These are phyloP conservation scores for Ernsta delagoae DNA, from an alignment of 2,888 invertebrate species.

Conservation along the genomic window DNA sequence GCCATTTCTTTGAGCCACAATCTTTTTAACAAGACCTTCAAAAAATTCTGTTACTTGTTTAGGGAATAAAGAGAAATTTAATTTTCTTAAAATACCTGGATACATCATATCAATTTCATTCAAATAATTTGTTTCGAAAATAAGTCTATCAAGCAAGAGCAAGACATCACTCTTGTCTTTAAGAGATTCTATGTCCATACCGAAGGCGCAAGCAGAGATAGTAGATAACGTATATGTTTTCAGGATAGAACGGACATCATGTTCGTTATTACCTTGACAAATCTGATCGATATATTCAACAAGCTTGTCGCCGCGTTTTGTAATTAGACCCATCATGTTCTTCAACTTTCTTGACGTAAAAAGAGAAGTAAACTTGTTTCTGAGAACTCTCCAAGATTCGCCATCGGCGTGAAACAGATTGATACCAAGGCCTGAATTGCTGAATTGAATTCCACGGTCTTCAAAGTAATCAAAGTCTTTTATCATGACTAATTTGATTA, in stretches of 20 bases:
- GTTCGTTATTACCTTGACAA: slow-evolving; percentile 44
- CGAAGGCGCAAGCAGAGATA: slow-evolving; percentile 52
- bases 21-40: slow-evolving; percentile 46
- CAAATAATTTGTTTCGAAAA: slow-evolving; percentile 21
- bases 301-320: slow-evolving; percentile 53
- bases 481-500: slow-evolving; percentile 60
- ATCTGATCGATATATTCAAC: slow-evolving; percentile 46
- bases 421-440: slow-evolving; percentile 54
- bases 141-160: slow-evolving; percentile 17
- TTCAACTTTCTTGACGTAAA: slow-evolving; percentile 66
- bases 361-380: slow-evolving; percentile 58
- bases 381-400: slow-evolving; percentile 57
- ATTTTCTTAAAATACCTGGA: slow-evolving; percentile 53
- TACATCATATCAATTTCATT: slow-evolving; percentile 51
- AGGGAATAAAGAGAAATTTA: slow-evolving; percentile 53
- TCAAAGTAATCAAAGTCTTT: slow-evolving; percentile 61
- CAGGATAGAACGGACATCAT: slow-evolving; percentile 49
- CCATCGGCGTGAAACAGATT: slow-evolving; percentile 62
- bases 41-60: slow-evolving; percentile 48
- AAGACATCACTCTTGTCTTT: slow-evolving; percentile 20
- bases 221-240: slow-evolving; percentile 54
- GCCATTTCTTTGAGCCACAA: slow-evolving; percentile 53
- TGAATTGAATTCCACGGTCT: slow-evolving; percentile 58
- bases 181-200: slow-evolving; percentile 50
- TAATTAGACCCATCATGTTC: slow-evolving; percentile 59